Conservation (phyloP, 2,797 vertebrate species). For the Mormyrops boulengeri region DNA sequence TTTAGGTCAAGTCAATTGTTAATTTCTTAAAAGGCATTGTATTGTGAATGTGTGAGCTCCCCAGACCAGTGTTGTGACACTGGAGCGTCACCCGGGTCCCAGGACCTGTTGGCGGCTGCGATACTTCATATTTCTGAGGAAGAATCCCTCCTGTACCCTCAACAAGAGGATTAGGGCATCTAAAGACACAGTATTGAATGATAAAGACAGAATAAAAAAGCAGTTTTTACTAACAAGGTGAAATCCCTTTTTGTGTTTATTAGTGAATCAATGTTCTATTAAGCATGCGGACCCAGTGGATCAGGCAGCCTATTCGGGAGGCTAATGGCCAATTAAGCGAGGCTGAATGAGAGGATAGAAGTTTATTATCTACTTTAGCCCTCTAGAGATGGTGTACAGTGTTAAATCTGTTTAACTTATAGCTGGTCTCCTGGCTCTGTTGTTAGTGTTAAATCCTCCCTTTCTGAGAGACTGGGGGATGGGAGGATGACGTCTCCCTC, state of each 20-base stretch:
- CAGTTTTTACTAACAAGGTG: slow-evolving; percentile 27
- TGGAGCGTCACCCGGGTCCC: not conserved
- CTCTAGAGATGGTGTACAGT: slow-evolving; percentile 46
- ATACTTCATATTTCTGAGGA: no score
- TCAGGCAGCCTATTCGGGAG: slow-evolving; percentile 59
- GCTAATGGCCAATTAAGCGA: slow-evolving; percentile 73
- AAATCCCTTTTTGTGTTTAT: slow-evolving; percentile 23
- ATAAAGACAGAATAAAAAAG: slow-evolving; percentile 2
- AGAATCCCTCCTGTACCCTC: not conserved
- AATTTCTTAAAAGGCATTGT: not conserved
- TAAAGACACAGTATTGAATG: slow-evolving; percentile 2
- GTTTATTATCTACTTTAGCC: slow-evolving; percentile 58
- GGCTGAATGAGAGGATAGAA: slow-evolving; percentile 62
- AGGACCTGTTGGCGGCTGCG: not conserved
- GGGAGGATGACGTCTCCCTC: not conserved
- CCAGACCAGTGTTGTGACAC: not conserved
- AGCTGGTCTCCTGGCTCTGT: slow-evolving; percentile 27
- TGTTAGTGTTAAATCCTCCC: slow-evolving; percentile 21
- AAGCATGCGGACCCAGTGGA: slow-evolving; percentile 56
- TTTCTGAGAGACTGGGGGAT: not conserved
- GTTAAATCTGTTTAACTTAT: slow-evolving; percentile 33
- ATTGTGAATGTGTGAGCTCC: not conserved
- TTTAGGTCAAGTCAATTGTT: not conserved
- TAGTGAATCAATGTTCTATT: slow-evolving; percentile 68
- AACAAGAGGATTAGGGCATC: not conserved